Evolutionary conservation across 2,888 invertebrate genomes (phyloP), one percentile per base, ranked within the genome.

Genomic region (Gymnocheta viridis): DNA sequence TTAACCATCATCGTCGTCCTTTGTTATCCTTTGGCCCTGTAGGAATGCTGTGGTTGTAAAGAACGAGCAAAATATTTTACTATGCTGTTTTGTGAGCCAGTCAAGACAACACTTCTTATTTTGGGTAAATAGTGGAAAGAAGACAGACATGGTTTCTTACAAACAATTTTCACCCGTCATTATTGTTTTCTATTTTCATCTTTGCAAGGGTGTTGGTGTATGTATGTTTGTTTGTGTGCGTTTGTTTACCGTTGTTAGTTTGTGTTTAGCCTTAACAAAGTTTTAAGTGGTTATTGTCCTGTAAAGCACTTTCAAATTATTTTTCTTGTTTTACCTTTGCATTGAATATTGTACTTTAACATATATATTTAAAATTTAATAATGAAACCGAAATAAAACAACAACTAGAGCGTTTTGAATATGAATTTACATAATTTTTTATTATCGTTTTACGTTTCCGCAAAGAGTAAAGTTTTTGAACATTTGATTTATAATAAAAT

Each of bases 251-350:
- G 24, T 22, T 60, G 51, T 67, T 54, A 22, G 35, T 49, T 49
- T 69, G 12, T 51, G 32, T 51, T 70, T 64, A 19, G 62, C 49
- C 62, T 51, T 58, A 69, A 74, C 72, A 77, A 84, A 84, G 73
- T 84, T 84, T 78, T 84, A 84, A 84, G 84, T 84, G 77, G 62
- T 74, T 84, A 84, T 84, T 81, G 81, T 84, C 81, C 73, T 73
- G 81, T 84, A 84, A 84, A 84, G 64, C 77, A 84, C 49, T 84
- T 81, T 62, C 29, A 44, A 84, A 81, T 84, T 67, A 47, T 72
- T 49, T 60, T 72, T 58, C 54, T 35, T 56, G n/a, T 2, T 35
- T 49, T 19, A 9, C 44, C 32, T 62, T 64, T 58, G 51, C 60
- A 73, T 73, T 27, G 54, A 24, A 47, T 51, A 60, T 47, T 67